Evolutionary conservation across 2,797 vertebrate species (phyloP).

Genomic region (Microctenopoma lineatum): DNA sequence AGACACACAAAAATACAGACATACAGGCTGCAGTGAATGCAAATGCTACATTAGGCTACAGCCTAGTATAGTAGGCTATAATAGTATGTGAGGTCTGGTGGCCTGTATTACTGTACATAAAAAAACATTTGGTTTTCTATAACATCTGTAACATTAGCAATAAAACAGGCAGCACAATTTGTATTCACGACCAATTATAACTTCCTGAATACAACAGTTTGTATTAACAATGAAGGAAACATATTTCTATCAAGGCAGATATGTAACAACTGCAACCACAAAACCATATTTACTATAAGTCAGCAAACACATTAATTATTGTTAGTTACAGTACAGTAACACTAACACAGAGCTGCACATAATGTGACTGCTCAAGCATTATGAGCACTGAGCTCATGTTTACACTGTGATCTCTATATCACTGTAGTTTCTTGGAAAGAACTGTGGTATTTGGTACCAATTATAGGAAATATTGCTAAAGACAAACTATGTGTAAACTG

Average conservation of each 20-base stretch:
- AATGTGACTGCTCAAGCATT: not conserved
- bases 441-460: no score
- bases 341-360: not conserved
- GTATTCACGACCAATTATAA: no score
- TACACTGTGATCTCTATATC: no score
- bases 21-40: conserved; percentile 3
- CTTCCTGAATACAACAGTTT: not conserved
- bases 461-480: not conserved
- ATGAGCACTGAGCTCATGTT: no score
- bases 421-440: not conserved
- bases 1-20: conserved; percentile 11
- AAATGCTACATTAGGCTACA: conserved; percentile 18
- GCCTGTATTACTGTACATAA: conserved; percentile 28
- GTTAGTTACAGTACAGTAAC: not conserved
- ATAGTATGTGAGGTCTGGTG: conserved; percentile 9
- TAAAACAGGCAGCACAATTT: not conserved
- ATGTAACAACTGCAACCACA: not conserved
- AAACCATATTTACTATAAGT: not conserved
- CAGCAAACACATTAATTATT: conserved; percentile 1
- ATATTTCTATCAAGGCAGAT: not conserved
- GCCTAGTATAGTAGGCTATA: not conserved
- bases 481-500: not conserved
- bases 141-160: conserved; percentile 1
- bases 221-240: not conserved
- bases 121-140: conserved; percentile 12